Evolutionary conservation across 2,888 invertebrate genomes (phyloP).

Genomic region (Dicyrtomina minuta): DNA sequence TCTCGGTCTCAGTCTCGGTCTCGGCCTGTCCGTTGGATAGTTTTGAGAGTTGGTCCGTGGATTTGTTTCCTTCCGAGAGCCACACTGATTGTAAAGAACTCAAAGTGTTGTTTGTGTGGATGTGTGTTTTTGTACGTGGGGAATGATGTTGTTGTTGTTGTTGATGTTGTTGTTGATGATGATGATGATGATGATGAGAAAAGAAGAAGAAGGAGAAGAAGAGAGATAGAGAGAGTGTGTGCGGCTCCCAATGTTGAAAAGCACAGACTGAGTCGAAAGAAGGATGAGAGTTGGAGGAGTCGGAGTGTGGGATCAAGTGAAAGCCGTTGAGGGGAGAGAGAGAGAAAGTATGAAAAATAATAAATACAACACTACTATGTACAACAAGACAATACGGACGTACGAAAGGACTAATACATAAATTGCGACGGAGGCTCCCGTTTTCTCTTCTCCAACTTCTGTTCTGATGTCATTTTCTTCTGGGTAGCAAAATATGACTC

Average conservation of each 20-base stretch:
- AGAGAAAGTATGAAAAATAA: constrained; percentile 18
- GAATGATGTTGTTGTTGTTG: constrained; percentile 1
- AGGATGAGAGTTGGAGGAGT: background rate
- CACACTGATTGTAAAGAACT: background rate
- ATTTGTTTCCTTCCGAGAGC: too few relatives aligned
- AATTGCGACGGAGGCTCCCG: constrained; percentile 31
- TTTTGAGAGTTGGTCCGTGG: too few relatives aligned
- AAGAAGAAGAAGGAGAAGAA: too few relatives aligned
- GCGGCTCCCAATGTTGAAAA: constrained; percentile 21
- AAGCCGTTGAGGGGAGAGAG: constrained; percentile 13
- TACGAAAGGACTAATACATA: constrained; percentile 30
- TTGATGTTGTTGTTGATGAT: too few relatives aligned
- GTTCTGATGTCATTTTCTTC: constrained; percentile 32
- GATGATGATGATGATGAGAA: too few relatives aligned
- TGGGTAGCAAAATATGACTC: constrained; percentile 26
- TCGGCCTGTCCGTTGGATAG: too few relatives aligned
- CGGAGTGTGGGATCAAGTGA: constrained; percentile 5
- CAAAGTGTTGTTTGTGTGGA: background rate
- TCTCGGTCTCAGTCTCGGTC: too few relatives aligned
- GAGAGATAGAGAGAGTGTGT: constrained; percentile 6
- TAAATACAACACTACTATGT: constrained; percentile 20
- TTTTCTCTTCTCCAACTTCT: constrained; percentile 23
- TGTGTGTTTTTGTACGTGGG: background rate
- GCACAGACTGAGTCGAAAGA: constrained; percentile 18
- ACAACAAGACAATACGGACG: constrained; percentile 26